A percentile compares a stretch with the other conserved stretches of the same genome.
phyloP scores from a whole-genome alignment of 1,140 invertebrate genomes.

The Stenopsyche tienmushanensis region DNA sequence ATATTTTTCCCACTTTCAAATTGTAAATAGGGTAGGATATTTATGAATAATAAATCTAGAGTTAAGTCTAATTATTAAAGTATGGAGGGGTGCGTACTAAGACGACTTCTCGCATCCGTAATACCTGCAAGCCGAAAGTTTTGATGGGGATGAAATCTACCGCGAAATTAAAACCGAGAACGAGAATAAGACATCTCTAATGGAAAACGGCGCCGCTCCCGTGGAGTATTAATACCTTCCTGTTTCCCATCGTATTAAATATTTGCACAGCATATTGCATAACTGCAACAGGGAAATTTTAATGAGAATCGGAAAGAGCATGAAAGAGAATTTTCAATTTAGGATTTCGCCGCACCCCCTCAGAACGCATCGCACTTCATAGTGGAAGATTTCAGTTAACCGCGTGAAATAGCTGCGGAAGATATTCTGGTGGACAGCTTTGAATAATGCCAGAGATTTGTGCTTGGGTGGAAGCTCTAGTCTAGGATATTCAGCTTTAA shows the following conservation, averaged over 20 bases:
- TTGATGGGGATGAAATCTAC: constrained; percentile 12
- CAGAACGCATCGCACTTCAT: neutral
- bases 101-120: too few species aligned
- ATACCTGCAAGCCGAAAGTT: constrained; percentile 3
- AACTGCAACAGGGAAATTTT: constrained; percentile 40
- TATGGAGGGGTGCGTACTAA: neutral
- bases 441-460: too few species aligned
- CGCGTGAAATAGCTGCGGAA: too few species aligned
- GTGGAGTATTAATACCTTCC: constrained; percentile 9
- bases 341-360: neutral
- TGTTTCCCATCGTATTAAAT: constrained; percentile 37
- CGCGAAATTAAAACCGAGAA: constrained; percentile 31
- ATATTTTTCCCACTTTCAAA: too few species aligned
- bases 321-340: constrained; percentile 39
- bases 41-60: neutral
- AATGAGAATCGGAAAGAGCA: constrained; percentile 36
- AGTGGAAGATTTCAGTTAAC: neutral
- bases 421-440: too few species aligned
- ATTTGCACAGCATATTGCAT: constrained; percentile 31
- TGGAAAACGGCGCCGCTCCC: too few species aligned
- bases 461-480: too few species aligned
- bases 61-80: neutral
- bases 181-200: constrained; percentile 11
- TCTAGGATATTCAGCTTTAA: too few species aligned
- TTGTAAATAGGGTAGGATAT: neutral